Conservation (phyloP, 2,888 invertebrate species). For the Ferrisia virgata region DNA sequence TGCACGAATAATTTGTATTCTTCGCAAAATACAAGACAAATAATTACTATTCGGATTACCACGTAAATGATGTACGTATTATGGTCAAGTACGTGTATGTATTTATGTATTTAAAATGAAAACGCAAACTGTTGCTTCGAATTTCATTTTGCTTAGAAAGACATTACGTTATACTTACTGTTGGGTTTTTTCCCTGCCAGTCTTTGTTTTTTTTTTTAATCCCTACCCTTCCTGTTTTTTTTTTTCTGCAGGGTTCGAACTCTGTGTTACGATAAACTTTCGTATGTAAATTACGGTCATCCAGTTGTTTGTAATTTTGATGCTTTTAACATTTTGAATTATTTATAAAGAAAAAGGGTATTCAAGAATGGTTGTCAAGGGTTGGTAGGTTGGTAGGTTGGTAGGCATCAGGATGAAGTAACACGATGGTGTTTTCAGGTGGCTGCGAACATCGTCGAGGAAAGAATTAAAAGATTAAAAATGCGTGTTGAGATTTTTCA, state of each 20-base stretch:
- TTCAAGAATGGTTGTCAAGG: background rate
- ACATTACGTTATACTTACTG: background rate
- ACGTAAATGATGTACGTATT: too few relatives aligned
- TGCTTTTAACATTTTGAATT: constrained; percentile 34
- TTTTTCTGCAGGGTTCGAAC: background rate
- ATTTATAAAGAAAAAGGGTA: constrained; percentile 31
- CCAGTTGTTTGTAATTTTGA: constrained; percentile 1
- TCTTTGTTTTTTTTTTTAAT: background rate
- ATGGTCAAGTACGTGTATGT: background rate
- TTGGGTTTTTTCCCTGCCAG: background rate
- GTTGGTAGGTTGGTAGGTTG: too few relatives aligned
- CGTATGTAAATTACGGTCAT: constrained; percentile 25
- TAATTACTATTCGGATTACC: too few relatives aligned
- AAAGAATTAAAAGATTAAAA: constrained; percentile 8
- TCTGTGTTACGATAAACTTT: background rate
- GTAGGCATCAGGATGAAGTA: background rate
- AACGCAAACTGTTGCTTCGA: background rate
- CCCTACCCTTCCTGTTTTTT: background rate
- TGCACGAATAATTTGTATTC: too few relatives aligned
- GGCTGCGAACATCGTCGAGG: background rate
- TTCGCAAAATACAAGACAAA: too few relatives aligned
- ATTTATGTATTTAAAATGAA: background rate
- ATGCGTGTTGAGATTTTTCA: constrained; percentile 10
- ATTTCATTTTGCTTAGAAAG: background rate
- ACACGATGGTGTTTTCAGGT: background rate